Evolutionary conservation across 2,888 invertebrate species (phyloP).

Genomic region (Dryocosmus kuriphilus): DNA sequence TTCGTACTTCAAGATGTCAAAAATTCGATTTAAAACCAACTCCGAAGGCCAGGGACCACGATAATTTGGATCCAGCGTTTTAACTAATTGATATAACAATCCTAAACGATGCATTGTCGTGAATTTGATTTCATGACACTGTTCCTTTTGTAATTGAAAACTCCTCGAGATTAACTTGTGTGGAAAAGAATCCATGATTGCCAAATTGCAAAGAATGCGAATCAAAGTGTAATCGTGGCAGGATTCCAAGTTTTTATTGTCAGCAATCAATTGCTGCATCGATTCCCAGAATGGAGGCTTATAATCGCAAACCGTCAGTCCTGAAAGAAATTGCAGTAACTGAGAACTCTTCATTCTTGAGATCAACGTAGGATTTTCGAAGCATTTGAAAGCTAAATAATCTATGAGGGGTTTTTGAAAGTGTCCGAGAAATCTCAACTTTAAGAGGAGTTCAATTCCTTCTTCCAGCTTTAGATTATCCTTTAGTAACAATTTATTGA

Average conservation of each 20-base stretch:
- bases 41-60: slow-evolving; percentile 77
- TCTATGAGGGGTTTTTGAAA: slow-evolving; percentile 80
- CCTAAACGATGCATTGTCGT: slow-evolving; percentile 66
- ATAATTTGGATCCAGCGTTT: slow-evolving; percentile 77
- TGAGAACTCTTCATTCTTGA: background rate
- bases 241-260: slow-evolving; percentile 66
- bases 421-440: background rate
- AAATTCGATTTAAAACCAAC: slow-evolving; percentile 69
- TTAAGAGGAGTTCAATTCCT: background rate
- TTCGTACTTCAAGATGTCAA: background rate
- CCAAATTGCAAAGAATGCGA: slow-evolving; percentile 80
- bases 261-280: slow-evolving; percentile 77
- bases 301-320: slow-evolving; percentile 76
- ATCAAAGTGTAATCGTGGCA: slow-evolving; percentile 73
- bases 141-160: background rate
- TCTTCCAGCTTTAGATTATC: background rate
- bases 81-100: slow-evolving; percentile 80
- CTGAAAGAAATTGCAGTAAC: background rate
- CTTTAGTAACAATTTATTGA: background rate
- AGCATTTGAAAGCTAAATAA: slow-evolving; percentile 79
- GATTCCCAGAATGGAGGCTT: slow-evolving; percentile 80
- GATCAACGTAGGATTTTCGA: slow-evolving; percentile 70
- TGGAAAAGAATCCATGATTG: slow-evolving; percentile 80
- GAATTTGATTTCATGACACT: background rate
- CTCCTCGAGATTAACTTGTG: background rate